Evolutionary conservation across 2,797 vertebrate species (phyloP).

Genomic region (Echeneis naucrates): DNA sequence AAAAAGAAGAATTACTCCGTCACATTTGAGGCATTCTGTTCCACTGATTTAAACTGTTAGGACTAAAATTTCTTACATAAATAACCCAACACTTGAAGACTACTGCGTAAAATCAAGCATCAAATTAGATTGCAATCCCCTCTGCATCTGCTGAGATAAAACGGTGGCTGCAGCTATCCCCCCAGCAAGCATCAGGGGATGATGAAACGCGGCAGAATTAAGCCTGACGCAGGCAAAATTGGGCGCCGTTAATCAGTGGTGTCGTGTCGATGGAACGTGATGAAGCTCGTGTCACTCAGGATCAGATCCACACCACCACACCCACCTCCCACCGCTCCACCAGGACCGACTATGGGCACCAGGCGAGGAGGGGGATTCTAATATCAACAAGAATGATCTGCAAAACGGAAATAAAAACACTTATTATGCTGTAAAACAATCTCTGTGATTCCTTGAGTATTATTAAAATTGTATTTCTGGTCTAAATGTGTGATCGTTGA

Average conservation of each 20-base stretch:
- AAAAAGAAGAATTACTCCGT: constrained; percentile 9
- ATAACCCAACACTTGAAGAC: background rate
- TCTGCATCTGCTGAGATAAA: constrained; percentile 47
- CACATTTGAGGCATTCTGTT: background rate
- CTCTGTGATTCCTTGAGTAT: background rate
- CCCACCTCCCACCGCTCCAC: constrained; percentile 14
- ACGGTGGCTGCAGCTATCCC: constrained; percentile 22
- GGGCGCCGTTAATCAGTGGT: constrained; percentile 53
- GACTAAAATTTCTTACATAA: background rate
- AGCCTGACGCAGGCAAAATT: constrained; percentile 36
- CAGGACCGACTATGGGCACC: background rate
- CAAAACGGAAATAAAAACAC: background rate
- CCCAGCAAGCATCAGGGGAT: constrained; percentile 29
- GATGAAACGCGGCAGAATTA: constrained; percentile 61
- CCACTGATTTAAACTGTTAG: constrained; percentile 17
- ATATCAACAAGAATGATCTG: background rate
- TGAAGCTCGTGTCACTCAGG: constrained; percentile 22
- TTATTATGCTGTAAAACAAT: background rate
- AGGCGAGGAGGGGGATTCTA: background rate
- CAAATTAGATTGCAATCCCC: constrained; percentile 36
- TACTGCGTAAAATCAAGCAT: constrained; percentile 22
- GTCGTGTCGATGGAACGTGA: constrained; percentile 37
- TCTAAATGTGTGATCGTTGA: too few species aligned
- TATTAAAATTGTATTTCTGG: too few species aligned
- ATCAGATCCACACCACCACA: constrained; percentile 37